These are phyloP conservation scores for Alsophila aescularia DNA, from an alignment of 2,888 invertebrate genomes.

Conservation along the genomic window DNA sequence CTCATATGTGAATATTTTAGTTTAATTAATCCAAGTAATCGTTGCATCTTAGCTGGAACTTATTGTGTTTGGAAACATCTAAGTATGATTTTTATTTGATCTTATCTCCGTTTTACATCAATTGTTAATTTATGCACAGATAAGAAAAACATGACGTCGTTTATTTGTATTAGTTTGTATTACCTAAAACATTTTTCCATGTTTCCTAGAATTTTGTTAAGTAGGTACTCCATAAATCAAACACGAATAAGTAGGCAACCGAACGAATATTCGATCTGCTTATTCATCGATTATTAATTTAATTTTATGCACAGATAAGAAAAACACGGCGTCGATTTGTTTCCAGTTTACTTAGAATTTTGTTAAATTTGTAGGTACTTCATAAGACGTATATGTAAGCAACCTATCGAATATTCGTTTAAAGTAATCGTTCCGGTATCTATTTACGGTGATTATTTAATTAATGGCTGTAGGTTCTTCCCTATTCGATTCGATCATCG, in stretches of 20 bases:
- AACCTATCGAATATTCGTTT: constrained; percentile 42
- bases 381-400: constrained; percentile 20
- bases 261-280: not conserved
- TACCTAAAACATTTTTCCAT: not conserved
- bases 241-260: not conserved
- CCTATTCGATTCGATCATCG: constrained; percentile 56
- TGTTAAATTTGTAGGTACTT: not conserved
- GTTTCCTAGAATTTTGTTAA: not conserved
- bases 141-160: not conserved
- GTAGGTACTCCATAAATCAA: not conserved
- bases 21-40: not conserved
- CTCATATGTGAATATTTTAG: no score
- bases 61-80: not conserved
- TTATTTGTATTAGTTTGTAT: not conserved
- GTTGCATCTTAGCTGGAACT: not conserved
- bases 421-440: constrained; percentile 53
- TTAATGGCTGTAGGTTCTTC: constrained; percentile 52
- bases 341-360: constrained; percentile 7
- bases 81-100: no score
- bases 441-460: constrained; percentile 52
- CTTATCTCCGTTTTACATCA: no score
- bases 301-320: not conserved
- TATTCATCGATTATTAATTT: not conserved
- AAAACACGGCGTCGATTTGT: not conserved
- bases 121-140: not conserved